Conservation (phyloP, 2,113 vertebrate species). For the Varanus komodoensis region DNA sequence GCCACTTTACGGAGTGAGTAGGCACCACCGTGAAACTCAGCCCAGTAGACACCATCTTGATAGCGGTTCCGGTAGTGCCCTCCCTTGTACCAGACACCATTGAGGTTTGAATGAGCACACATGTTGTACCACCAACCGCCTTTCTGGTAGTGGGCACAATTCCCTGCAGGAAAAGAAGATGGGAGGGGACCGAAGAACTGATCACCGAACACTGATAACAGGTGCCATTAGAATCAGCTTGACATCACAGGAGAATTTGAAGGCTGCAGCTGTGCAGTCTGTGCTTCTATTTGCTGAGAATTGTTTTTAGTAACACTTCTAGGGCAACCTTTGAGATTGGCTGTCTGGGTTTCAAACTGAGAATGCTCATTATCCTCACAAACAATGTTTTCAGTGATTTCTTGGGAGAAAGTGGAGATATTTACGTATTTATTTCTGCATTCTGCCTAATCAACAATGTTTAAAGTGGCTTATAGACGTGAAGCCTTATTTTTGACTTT, state of each 20-base stretch:
- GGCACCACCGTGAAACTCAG: slow-evolving; percentile 88
- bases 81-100: slow-evolving; percentile 90
- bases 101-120: slow-evolving; percentile 93
- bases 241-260: neutral
- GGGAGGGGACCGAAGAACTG: neutral
- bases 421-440: neutral
- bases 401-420: neutral
- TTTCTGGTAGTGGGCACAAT: slow-evolving; percentile 91
- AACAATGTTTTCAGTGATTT: neutral
- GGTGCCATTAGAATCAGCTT: neutral
- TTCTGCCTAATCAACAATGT: neutral
- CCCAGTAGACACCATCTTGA: slow-evolving; percentile 93
- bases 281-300: neutral
- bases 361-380: neutral
- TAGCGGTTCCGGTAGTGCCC: slow-evolving; percentile 91
- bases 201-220: neutral
- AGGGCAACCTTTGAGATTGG: neutral
- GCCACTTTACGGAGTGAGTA: slow-evolving; percentile 88
- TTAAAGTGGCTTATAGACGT: neutral
- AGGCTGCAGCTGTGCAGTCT: neutral
- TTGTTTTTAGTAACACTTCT: neutral
- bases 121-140: slow-evolving; percentile 95
- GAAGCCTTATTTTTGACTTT: neutral
- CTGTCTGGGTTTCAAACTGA: neutral
- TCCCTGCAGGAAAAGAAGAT: slow-evolving; percentile 77